Evolutionary conservation across 1,140 invertebrate species (phyloP).

Genomic region (Portunus trituberculatus): DNA sequence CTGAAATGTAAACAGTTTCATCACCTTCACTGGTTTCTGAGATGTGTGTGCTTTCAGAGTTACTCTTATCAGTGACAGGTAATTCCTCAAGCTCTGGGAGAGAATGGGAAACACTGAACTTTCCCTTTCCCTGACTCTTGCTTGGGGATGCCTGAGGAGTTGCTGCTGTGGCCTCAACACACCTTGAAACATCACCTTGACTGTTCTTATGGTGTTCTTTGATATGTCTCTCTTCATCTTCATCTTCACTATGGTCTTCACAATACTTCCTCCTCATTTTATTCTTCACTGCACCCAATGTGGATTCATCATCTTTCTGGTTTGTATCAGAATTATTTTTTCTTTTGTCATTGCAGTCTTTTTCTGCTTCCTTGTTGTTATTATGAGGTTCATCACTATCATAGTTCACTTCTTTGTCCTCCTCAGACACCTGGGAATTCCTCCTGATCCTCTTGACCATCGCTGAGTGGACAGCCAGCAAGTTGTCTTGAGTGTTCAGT

Average conservation of each 20-base stretch:
- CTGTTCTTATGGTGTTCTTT: not conserved
- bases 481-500: slow-evolving; percentile 57
- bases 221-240: not conserved
- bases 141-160: not conserved
- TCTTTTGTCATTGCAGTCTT: not conserved
- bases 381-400: not conserved
- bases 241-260: not conserved
- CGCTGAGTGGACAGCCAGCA: slow-evolving; percentile 55
- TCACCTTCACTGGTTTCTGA: not conserved
- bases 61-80: not conserved
- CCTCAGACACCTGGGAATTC: not conserved
- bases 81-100: not conserved
- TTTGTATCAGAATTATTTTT: not conserved
- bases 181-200: not conserved
- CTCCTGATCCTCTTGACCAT: slow-evolving; percentile 55
- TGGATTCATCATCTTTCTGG: not conserved
- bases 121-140: not conserved
- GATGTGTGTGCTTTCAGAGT: not conserved
- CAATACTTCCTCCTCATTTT: not conserved
- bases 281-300: not conserved
- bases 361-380: not conserved
- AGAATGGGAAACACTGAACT: not conserved
- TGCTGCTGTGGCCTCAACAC: not conserved
- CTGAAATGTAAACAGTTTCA: not conserved
- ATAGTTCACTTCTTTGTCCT: not conserved